phyloP scores from a whole-genome alignment of 1,140 invertebrate species.

The Ips nitidus region DNA sequence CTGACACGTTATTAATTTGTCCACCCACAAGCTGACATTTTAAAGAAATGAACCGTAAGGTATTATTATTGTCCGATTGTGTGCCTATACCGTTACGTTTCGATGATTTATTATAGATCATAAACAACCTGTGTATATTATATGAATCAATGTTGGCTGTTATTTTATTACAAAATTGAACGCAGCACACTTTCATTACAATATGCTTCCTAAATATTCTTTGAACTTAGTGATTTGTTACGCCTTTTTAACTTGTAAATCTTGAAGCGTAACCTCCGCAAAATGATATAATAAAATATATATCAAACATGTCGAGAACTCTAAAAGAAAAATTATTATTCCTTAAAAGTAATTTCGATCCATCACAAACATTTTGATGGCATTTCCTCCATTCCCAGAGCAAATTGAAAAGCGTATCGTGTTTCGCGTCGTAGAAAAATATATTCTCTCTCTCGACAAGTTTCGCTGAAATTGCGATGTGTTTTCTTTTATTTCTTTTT shows the following conservation, averaged over 20 bases:
- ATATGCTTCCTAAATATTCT: too few relatives aligned
- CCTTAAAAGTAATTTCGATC: conserved; percentile 7
- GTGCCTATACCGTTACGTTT: conserved; percentile 29
- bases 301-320: neutral
- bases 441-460: neutral
- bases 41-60: conserved; percentile 34
- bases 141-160: conserved; percentile 14
- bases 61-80: conserved; percentile 35
- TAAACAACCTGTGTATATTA: conserved; percentile 11
- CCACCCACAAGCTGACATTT: conserved; percentile 34
- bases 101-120: conserved; percentile 33
- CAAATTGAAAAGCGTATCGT: conserved; percentile 16
- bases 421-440: conserved; percentile 9
- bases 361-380: conserved; percentile 13
- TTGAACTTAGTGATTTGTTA: too few relatives aligned
- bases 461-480: conserved; percentile 1
- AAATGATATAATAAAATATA: too few relatives aligned
- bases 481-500: conserved; percentile 9
- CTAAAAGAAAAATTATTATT: conserved; percentile 9
- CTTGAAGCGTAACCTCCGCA: too few relatives aligned
- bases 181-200: too few relatives aligned
- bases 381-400: conserved; percentile 1
- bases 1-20: conserved; percentile 29
- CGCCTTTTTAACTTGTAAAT: too few relatives aligned
- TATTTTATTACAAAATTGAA: neutral